These are phyloP conservation scores for Eurytoma adleriae DNA, from an alignment of 2,888 invertebrate genomes.

Conservation along the genomic window DNA sequence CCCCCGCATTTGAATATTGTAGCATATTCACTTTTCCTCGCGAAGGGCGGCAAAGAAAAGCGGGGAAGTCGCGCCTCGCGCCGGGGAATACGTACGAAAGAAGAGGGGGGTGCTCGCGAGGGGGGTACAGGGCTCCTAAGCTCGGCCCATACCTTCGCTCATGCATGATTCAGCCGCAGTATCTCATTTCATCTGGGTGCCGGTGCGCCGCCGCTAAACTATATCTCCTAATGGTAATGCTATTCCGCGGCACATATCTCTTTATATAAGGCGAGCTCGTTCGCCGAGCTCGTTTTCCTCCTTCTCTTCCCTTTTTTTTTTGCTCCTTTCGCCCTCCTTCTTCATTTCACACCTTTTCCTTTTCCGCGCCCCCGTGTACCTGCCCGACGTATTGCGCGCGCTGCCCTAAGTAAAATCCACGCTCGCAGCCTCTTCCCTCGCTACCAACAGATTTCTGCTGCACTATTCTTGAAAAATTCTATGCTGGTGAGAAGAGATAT, in stretches of 20 bases:
- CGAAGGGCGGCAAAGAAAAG: conserved; percentile 31
- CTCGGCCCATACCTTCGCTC: conserved; percentile 61
- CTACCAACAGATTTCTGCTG: too few relatives aligned
- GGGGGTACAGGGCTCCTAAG: conserved; percentile 52
- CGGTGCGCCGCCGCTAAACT: conserved; percentile 74
- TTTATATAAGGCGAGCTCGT: conserved; percentile 72
- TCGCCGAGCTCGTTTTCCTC: conserved; percentile 51
- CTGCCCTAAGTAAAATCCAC: conserved; percentile 34
- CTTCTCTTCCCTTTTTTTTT: conserved; percentile 7
- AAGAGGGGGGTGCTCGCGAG: conserved; percentile 19
- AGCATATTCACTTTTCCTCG: conserved; percentile 74
- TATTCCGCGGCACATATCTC: conserved; percentile 75
- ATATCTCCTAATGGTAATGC: conserved; percentile 76
- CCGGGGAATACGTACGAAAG: not conserved
- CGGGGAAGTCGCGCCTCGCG: not conserved
- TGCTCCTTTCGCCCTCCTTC: not conserved
- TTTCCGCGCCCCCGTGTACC: not conserved
- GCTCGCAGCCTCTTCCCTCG: not conserved
- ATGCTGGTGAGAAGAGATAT: too few relatives aligned
- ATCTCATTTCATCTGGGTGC: conserved; percentile 75
- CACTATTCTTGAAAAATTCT: too few relatives aligned
- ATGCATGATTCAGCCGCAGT: conserved; percentile 76
- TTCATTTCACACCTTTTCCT: conserved; percentile 22
- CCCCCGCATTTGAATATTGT: conserved; percentile 71
- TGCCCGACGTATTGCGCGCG: conserved; percentile 35